Evolutionary conservation across 2,797 vertebrate genomes (phyloP), one percentile per base, ranked within the genome.

Genomic region (Botia almorhae): DNA sequence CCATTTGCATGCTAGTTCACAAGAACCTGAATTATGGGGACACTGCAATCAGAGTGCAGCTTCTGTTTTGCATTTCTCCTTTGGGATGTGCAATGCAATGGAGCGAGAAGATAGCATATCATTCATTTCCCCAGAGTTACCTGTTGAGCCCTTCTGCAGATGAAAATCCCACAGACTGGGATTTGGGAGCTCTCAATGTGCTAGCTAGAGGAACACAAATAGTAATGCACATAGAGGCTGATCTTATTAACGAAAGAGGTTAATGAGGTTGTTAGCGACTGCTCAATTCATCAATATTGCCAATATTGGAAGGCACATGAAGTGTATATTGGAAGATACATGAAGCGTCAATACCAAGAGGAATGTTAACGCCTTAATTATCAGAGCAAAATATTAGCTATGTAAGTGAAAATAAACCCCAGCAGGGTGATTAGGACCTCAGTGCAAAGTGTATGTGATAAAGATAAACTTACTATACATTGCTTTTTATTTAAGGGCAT

Each of bases 191-290:
- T 76, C 55, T 69, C 36, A 19, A 14, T 78, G 69, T 82, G 70
- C 69, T 48, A 74, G 21, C 80, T 82, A n/a, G 55, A 71, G 81
- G 68, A 61, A 80, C 69, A 80, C 74, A 82, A 71, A 70, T 21
- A 73, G 82, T 63, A 76, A 65, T 79, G 72, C 69, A 21, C 48
- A 68, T 39, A 60, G 26, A 71, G 51, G 71, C 56, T 78, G 82
- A 81, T 86, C 85, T 82, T 84, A 84, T 84, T 78, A 82, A 60
- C 43, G 39, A 78, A 81, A n/a, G 71, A 75, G 65, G 53, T 81
- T 43, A 84, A 67, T 53, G 71, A 63, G 33, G 67, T 61, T 78
- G 56, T 77, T 23, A 80, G 33, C 58, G 1, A 26, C 63, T 39
- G 36, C 69, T 55, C 67, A 16, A 60, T 53, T 74, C 64, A 83